Base-by-base conservation (phyloP, 2,888 invertebrate genomes). In the Luperina testacea region DNA sequence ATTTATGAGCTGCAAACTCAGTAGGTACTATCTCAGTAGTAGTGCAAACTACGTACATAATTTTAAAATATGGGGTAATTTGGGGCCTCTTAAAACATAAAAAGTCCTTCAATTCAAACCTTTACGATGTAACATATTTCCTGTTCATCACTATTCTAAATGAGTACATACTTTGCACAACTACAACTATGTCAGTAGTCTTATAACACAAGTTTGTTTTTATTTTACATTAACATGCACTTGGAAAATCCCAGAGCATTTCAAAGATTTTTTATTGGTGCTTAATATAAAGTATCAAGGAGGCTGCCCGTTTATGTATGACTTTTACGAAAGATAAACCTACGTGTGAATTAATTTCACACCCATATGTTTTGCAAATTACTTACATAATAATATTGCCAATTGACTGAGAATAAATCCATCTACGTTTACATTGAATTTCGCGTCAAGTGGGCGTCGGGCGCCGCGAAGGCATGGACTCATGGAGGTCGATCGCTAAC, bases 391-490 rank as follows among this genome's bases (percentile, higher is more conserved):
- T 86, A 80, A 85, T 69, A 85, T 81, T 78, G 78, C 77, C 77
- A 83, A 86, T 85, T 86, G 81, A 77, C 67, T 72, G 78, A 82
- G 80, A 85, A 86, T 83, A 87, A 86, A 82, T 88, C 87, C 81
- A 87, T 86, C 84, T 81, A 74, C 78, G 76, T 77, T 71, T 77
- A 71, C 72, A 65, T 73, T 70, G 81, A 84, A 83, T 85, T 86
- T 86, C 72, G 83, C 82, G 69, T 81, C 80, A 76, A 82, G 82
- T 87, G 84, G 82, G 82, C 78, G 82, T 83, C 80, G 71, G 81
- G 82, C 84, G 80, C 76, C 59, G 67, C 73, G 59, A 27, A n/a
- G 72, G 68, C 51, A 71, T 48, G 72, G 53, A 42, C 61, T 76
- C 63, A 17, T 53, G 81, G 83, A 80, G 81, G 82, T 79, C 83